Conservation (phyloP, 2,888 invertebrate species). For the Drosophila koepferae region DNA sequence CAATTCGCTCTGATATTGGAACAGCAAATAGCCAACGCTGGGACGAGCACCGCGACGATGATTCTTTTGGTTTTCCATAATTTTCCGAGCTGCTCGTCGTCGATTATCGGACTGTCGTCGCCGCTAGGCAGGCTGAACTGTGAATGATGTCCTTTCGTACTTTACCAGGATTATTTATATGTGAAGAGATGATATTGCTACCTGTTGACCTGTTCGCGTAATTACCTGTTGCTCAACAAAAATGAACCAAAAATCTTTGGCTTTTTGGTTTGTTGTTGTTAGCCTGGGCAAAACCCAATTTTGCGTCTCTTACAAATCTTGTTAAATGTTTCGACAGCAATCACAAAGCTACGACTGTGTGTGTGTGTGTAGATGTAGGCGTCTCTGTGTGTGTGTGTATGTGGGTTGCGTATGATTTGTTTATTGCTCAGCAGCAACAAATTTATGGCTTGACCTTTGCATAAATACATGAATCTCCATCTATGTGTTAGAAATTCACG, state of each 20-base stretch:
- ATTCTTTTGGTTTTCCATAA: conserved; percentile 53
- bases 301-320: conserved; percentile 23
- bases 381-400: neutral
- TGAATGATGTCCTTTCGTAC: conserved; percentile 71
- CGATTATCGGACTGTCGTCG: conserved; percentile 30
- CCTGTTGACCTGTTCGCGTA: conserved; percentile 58
- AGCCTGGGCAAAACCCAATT: conserved; percentile 48
- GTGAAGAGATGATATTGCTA: conserved; percentile 37
- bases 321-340: conserved; percentile 42
- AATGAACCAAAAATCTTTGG: neutral
- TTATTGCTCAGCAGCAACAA: conserved; percentile 13
- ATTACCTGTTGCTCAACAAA: conserved; percentile 60
- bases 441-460: conserved; percentile 66
- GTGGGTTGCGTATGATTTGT: conserved; percentile 26
- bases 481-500: neutral
- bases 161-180: conserved; percentile 74
- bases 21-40: conserved; percentile 69
- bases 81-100: neutral
- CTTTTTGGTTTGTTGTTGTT: neutral
- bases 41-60: conserved; percentile 60
- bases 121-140: conserved; percentile 47
- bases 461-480: conserved; percentile 12
- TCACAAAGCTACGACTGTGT: conserved; percentile 8
- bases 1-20: conserved; percentile 73
- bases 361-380: neutral